phyloP scores from a whole-genome alignment of 2,113 vertebrate genomes.

The Haemorhous mexicanus region DNA sequence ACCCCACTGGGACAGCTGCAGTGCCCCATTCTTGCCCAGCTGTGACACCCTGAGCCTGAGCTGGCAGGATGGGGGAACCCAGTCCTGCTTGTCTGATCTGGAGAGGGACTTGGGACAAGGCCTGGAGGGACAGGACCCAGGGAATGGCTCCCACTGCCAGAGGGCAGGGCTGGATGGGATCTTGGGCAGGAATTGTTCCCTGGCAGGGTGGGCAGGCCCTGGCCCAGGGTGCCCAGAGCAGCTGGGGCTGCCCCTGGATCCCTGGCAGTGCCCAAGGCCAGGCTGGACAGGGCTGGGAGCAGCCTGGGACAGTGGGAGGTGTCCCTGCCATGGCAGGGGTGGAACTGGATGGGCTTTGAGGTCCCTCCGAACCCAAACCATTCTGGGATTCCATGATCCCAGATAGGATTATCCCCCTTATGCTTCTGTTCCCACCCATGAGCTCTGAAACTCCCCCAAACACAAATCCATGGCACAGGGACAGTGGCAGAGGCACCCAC shows the following conservation, averaged over 20 bases:
- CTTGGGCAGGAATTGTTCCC: no score
- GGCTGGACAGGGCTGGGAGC: rapidly evolving
- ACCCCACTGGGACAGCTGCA: not conserved
- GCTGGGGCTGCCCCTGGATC: not conserved
- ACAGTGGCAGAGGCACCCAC: rapidly evolving
- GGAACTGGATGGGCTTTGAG: not conserved
- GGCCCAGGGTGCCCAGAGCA: not conserved
- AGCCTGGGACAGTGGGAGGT: rapidly evolving
- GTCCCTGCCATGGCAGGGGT: not conserved
- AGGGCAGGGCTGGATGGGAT: no score
- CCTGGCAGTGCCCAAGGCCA: not conserved
- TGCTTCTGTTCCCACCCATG: not conserved
- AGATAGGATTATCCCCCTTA: not conserved
- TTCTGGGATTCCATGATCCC: not conserved
- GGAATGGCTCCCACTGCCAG: not conserved
- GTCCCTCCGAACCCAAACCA: no score
- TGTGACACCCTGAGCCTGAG: not conserved
- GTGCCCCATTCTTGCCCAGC: not conserved
- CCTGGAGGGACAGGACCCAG: rapidly evolving
- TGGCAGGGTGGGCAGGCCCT: no score
- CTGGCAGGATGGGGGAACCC: not conserved
- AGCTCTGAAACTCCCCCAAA: not conserved
- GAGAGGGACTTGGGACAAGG: not conserved
- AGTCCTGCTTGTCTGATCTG: not conserved
- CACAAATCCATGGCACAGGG: rapidly evolving